Conservation (phyloP, 2,113 vertebrate genomes). For the Catharus minimus region DNA sequence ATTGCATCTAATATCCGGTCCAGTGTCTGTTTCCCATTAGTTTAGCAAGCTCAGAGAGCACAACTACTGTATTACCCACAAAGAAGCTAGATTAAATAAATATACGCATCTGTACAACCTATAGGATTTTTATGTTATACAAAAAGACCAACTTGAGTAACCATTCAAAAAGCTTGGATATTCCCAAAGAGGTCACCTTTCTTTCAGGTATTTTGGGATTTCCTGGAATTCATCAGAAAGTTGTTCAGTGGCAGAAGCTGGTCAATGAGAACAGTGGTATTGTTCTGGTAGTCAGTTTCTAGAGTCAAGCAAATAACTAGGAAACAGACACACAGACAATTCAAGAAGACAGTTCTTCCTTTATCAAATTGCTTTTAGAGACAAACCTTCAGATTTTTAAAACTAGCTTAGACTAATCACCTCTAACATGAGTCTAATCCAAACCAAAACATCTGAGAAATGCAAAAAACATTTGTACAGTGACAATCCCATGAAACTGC, state of each 20-base stretch:
- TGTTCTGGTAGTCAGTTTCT: background rate
- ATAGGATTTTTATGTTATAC: background rate
- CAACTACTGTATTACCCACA: background rate
- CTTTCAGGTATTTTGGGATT: rapidly evolving
- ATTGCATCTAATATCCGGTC: background rate
- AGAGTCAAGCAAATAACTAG: background rate
- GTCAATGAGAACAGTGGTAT: background rate
- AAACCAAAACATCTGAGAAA: background rate
- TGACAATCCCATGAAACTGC: background rate
- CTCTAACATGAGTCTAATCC: background rate
- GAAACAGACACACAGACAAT: background rate
- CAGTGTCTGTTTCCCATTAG: background rate
- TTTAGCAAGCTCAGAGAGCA: background rate
- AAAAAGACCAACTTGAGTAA: background rate
- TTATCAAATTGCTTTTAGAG: background rate
- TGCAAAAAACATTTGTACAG: background rate
- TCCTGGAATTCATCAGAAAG: background rate
- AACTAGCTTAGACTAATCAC: background rate
- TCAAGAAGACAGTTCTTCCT: background rate
- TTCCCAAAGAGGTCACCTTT: background rate
- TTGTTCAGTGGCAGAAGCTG: background rate
- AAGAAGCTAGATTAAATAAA: background rate
- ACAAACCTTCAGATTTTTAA: background rate
- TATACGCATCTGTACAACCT: background rate
- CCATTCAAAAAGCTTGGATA: background rate